Base-by-base conservation (phyloP, 2,888 invertebrate species). In the Drosophila formosana region DNA sequence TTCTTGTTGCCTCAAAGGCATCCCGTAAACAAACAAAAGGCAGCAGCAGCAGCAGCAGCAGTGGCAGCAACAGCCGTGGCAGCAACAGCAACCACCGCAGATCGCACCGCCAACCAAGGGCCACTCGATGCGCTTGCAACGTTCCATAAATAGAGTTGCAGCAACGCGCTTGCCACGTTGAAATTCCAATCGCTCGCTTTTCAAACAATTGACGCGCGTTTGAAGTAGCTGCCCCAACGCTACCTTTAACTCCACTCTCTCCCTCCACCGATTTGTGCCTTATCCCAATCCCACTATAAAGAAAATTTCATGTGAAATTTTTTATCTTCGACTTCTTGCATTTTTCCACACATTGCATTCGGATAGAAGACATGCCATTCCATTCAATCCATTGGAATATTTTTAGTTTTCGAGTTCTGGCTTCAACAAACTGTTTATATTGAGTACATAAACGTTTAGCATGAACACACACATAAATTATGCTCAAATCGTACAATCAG, bases 191-290 rank as follows among this genome's bases (percentile, higher is more conserved):
- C 80, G 80, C 57, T 66, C 57, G 66, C 43, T 55, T 58, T 66
- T 62, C 64, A 79, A 82, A 84, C 89, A 89, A 89, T 89, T 78
- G 87, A 88, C 69, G 75, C 77, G 67, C 78, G 81, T 83, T 89
- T 88, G 69, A 86, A 83, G 82, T 74, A 74, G 72, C 77, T 28
- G 49, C 60, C 32, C 32, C 53, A 55, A 43, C 43, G 43, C 43
- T 55, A 55, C 55, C 55, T 55, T 55, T 32, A 32, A 43, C 30
- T 18, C 43, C 45, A 7, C 9, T 37, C 23, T n/a, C 32, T 2
- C 5, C 32, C 7, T 9, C 43, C 30, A 50, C 56, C 58, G 47
- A 25, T 34, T 37, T 18, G 43, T 65, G 43, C 50, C 49, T 43
- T 18, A 18, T 18, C 18, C 18, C 18, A 18, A 51, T 58, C 34